Evolutionary conservation across 2,113 vertebrate species (phyloP), one percentile per base, ranked within the genome.

Genomic region (Cephalopterus ornatus): DNA sequence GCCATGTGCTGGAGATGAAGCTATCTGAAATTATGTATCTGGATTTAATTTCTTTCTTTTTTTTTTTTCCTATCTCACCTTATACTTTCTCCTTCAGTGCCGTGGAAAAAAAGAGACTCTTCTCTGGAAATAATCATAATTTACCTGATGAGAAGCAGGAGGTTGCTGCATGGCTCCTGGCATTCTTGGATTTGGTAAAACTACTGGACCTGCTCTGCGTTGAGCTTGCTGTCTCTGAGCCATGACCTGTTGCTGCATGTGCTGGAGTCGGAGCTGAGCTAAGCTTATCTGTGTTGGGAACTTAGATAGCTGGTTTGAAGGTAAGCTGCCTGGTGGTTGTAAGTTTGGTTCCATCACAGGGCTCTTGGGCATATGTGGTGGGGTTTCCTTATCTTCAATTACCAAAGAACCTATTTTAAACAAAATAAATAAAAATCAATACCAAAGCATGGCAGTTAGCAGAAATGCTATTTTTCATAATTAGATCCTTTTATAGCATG

Each of bases 241-340:
- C 96, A 98, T 97, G 94, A 98, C 97, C 95, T 98, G 98, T 78
- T 98, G 98, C 97, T 98, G 98, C 98, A 98, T 98, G 91, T 98
- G 98, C 97, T 98, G 98, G 26, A 98, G 98, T 42, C 98, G 98
- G 44, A 98, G 98, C 62, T 98, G 98, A 46, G 98, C 98, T 94
- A 98, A 91, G 97, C 97, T 98, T 96, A 98, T 98, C 97, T 98
- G 98, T 0, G 98, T 98, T 13, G 98, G 98, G 82, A 98, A 98
- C 92, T 98, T 98, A 55, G 98, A 98, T 46, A 98, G 96, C 94
- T 98, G 98, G 97, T 98, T 98, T 94, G 97, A 96, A 92, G 98
- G 89, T 66, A 98, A 97, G 53, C 96, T 97, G 95, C 98, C 97
- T 93, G 97, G 84, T 88, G 98, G 79, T 92, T 98, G 98, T 13